Percentiles rank a stretch among this genome's conserved stretches.
These are phyloP conservation scores for Spisula subtruncata DNA, from an alignment of 2,888 invertebrate genomes.

Conservation along the genomic window DNA sequence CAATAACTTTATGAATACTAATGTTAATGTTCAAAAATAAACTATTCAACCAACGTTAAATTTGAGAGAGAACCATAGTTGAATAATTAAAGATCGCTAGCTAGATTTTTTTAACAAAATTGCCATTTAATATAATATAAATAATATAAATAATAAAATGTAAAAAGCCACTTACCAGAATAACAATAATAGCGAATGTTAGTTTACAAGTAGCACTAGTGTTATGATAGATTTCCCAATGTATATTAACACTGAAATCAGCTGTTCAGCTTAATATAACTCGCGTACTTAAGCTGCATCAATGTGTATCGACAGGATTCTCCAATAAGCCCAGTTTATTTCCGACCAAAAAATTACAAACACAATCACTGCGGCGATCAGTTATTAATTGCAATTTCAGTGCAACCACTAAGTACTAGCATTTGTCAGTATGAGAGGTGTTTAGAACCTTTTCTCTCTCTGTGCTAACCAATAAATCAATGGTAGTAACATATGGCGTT, in stretches of 20 bases:
- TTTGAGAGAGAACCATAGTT: too few relatives aligned
- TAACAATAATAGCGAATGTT: neutral
- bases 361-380: neutral
- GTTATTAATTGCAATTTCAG: neutral
- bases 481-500: neutral
- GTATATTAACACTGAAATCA: neutral
- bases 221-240: neutral
- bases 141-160: neutral
- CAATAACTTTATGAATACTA: too few relatives aligned
- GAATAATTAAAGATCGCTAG: too few relatives aligned
- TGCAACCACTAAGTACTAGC: neutral
- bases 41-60: too few relatives aligned
- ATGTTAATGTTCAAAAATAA: too few relatives aligned
- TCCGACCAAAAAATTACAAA: neutral
- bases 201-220: neutral
- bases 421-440: neutral
- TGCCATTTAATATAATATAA: too few relatives aligned
- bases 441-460: neutral
- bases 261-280: slow-evolving; percentile 27
- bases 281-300: neutral
- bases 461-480: neutral
- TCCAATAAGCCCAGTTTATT: neutral
- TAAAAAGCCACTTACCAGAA: neutral
- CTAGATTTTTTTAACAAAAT: too few relatives aligned
- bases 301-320: neutral